Evolutionary conservation across 2,888 invertebrate genomes (phyloP).

Genomic region (Melikaiella ostensackeni): DNA sequence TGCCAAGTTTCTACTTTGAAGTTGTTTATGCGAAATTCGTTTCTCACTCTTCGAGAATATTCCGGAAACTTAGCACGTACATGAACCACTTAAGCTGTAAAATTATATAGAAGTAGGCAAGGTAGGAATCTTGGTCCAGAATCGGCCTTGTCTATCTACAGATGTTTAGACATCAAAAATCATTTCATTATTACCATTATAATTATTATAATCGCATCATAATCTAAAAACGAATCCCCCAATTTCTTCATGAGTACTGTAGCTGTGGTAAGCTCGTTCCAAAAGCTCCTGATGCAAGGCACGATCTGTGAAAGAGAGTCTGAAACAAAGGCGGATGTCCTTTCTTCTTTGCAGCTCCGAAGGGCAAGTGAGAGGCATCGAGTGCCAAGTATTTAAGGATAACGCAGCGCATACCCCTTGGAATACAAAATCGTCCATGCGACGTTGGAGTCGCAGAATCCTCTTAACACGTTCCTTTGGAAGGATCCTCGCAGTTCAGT

Average conservation of each 20-base stretch:
- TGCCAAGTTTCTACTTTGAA: no score
- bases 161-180: no score
- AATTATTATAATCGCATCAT: neutral
- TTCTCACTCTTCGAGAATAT: no score
- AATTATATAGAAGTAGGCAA: no score
- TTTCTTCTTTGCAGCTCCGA: constrained; percentile 58
- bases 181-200: neutral
- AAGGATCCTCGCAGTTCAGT: constrained; percentile 43
- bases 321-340: constrained; percentile 50
- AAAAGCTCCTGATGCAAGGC: constrained; percentile 1
- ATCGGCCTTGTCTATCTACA: no score
- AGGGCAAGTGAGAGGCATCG: constrained; percentile 57
- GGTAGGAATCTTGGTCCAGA: no score
- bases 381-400: constrained; percentile 57
- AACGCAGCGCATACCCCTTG: constrained; percentile 41
- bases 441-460: constrained; percentile 35
- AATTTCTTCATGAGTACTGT: neutral
- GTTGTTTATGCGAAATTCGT: no score
- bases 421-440: constrained; percentile 44
- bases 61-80: no score
- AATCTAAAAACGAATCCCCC: neutral
- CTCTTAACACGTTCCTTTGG: constrained; percentile 45
- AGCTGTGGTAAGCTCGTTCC: constrained; percentile 36
- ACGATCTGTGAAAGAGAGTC: constrained; percentile 9
- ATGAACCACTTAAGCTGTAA: no score